Conservation (phyloP, 2,888 invertebrate genomes). For the Lumbricus terrestris region DNA sequence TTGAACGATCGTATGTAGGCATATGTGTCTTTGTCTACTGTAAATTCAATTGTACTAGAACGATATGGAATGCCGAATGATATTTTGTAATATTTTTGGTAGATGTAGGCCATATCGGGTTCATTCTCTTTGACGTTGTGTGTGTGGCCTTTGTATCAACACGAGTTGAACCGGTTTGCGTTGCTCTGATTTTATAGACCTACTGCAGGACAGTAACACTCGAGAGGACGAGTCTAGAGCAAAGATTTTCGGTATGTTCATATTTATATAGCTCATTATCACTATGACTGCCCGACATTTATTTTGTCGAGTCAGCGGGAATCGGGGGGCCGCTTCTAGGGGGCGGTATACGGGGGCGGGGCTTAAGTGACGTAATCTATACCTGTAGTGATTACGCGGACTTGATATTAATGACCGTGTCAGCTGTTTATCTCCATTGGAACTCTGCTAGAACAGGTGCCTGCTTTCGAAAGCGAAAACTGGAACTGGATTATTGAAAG, state of each 20-base stretch:
- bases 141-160: too few relatives aligned
- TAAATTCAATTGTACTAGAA: too few relatives aligned
- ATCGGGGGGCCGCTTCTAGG: not conserved
- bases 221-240: not conserved
- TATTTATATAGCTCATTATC: not conserved
- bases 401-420: not conserved
- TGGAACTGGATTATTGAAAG: not conserved
- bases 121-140: too few relatives aligned
- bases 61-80: too few relatives aligned
- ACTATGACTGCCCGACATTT: not conserved
- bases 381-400: not conserved
- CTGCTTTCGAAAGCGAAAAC: not conserved
- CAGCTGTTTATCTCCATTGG: not conserved
- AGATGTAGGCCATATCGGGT: too few relatives aligned
- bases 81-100: too few relatives aligned
- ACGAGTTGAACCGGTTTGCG: too few relatives aligned
- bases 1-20: too few relatives aligned
- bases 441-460: not conserved
- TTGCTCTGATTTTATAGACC: too few relatives aligned
- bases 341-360: not conserved
- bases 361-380: not conserved
- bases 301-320: conserved; percentile 3
- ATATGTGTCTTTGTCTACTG: too few relatives aligned
- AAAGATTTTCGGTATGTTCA: not conserved
- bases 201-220: not conserved